A percentile compares a stretch with the other conserved stretches of the same genome.
Evolutionary conservation across 2,113 vertebrate species (phyloP).

Genomic region (Merops nubicus): DNA sequence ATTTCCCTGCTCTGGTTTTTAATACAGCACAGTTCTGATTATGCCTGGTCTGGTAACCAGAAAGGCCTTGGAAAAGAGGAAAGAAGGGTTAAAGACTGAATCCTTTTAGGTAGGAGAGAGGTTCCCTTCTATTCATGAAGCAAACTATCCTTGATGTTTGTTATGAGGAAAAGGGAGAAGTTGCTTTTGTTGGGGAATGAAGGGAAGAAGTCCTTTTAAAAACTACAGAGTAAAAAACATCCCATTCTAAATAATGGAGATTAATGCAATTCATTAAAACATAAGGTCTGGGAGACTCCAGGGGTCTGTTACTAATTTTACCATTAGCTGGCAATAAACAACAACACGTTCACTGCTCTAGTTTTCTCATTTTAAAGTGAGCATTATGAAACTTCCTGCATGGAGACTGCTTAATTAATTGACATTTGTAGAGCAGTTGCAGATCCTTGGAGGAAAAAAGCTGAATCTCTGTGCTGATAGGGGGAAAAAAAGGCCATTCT

Average conservation of each 20-base stretch:
- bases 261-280: background rate
- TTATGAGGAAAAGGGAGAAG: background rate
- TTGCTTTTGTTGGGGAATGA: background rate
- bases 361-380: background rate
- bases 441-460: background rate
- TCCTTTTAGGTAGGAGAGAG: background rate
- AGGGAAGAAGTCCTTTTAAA: background rate
- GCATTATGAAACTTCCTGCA: slow-evolving; percentile 25
- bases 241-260: background rate
- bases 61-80: background rate
- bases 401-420: slow-evolving; percentile 34
- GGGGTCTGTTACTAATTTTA: background rate
- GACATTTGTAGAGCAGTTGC: slow-evolving; percentile 13
- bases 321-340: background rate
- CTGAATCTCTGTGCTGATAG: background rate
- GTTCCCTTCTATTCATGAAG: background rate
- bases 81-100: background rate
- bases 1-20: background rate
- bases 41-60: background rate
- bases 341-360: background rate
- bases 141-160: background rate
- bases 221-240: background rate
- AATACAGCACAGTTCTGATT: background rate
- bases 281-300: background rate
- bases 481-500: background rate